phyloP scores from a whole-genome alignment of 2,113 vertebrate species.

The Bujurquina vittata region DNA sequence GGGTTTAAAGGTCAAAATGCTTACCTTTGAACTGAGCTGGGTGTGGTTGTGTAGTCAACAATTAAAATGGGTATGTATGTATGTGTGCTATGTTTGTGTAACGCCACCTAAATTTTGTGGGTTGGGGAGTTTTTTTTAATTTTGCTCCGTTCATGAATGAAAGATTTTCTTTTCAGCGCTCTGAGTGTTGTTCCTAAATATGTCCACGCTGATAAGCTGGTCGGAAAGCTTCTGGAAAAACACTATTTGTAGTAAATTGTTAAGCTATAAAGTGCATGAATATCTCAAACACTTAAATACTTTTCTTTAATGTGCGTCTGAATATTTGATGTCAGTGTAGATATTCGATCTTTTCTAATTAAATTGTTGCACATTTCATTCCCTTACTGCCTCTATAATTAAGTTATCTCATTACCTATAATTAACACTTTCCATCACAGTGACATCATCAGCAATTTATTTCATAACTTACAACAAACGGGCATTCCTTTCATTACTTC shows the following conservation, averaged over 20 bases:
- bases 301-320: background rate
- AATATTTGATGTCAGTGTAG: background rate
- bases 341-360: slow-evolving; percentile 15
- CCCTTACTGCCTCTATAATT: background rate
- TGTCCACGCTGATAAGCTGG: background rate
- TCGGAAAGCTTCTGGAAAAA: background rate
- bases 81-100: background rate
- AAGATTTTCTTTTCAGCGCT: background rate
- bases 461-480: slow-evolving; percentile 11
- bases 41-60: slow-evolving; percentile 14
- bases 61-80: background rate
- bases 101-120: background rate
- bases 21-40: slow-evolving; percentile 43
- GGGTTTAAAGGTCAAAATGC: slow-evolving; percentile 27
- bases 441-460: slow-evolving; percentile 36
- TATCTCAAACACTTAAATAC: background rate
- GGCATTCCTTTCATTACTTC: background rate
- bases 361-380: background rate
- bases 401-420: slow-evolving; percentile 30
- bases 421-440: slow-evolving; percentile 41
- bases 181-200: background rate
- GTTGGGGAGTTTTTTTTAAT: background rate
- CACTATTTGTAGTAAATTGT: background rate
- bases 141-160: background rate
- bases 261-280: background rate